Conservation (phyloP, 1,140 invertebrate genomes). For the Hyles vespertilio region DNA sequence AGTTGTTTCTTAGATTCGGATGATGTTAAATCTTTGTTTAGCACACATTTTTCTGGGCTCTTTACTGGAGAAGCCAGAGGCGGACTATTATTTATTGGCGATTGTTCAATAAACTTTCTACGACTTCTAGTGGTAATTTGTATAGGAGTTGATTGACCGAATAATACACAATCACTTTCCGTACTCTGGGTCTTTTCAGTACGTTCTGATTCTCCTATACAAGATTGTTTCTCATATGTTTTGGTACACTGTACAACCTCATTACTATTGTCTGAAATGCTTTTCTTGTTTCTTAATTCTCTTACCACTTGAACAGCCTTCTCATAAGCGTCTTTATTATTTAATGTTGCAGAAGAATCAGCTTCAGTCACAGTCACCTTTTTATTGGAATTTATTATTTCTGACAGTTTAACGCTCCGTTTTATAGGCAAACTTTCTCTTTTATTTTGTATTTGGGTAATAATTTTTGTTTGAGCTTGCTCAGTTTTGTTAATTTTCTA, state of each 20-base stretch:
- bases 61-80: not conserved
- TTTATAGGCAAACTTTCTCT: constrained; percentile 21
- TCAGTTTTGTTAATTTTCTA: constrained; percentile 43
- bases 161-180: not conserved
- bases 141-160: not conserved
- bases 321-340: constrained; percentile 49
- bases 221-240: no score
- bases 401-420: constrained; percentile 20
- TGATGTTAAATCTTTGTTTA: constrained; percentile 3
- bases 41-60: not conserved
- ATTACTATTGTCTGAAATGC: not conserved
- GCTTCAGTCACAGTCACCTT: constrained; percentile 10
- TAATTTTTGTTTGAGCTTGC: constrained; percentile 44
- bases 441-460: constrained; percentile 53
- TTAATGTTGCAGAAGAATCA: constrained; percentile 23
- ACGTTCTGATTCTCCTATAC: no score
- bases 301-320: constrained; percentile 53
- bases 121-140: constrained; percentile 25
- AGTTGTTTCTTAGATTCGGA: constrained; percentile 17
- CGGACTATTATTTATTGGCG: no score
- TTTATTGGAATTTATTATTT: constrained; percentile 15
- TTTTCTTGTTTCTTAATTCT: constrained; percentile 34
- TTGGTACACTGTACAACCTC: not conserved
- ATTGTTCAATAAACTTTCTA: constrained; percentile 10
- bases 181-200: not conserved